Base-by-base conservation (phyloP, 2,113 vertebrate species). In the Herpailurus yagouaroundi region DNA sequence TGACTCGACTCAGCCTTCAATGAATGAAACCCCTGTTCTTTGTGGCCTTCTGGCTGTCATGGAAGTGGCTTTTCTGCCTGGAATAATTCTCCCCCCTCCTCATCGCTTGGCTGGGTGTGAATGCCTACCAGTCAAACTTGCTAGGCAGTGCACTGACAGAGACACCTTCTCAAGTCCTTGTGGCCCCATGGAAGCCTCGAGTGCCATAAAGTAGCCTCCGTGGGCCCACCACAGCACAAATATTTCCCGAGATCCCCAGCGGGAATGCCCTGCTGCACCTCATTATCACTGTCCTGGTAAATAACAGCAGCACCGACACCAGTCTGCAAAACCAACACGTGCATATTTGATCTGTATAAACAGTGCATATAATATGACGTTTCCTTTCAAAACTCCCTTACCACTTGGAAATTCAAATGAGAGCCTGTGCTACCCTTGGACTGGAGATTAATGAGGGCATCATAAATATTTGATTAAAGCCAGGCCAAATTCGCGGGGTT, bases 391-490 rank as follows among this genome's bases (percentile, higher is more conserved):
- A 98, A 50, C 80, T 95, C 91, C 71, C 95, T 83, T 88, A 45
- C 94, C 66, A 23, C 96, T 12, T 95, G n/a, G 97, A 97, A 98
- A 97, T 97, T 98, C 97, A 98, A 98, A 97, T 96, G 97, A 98
- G 94, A 89, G 89, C 48, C 74, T 83, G 52, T 13, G 29, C 15
- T 94, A 94, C 86, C 97, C 98, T 96, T 93, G 95, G 96, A 98
- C 45, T 96, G 60, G 92, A 95, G 88, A 97, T 68, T 98, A 98
- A 98, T 91, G 82, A 98, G 77, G 27, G 52, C 0, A 0, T 96
- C 92, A 93, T 97, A 98, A 98, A 98, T 83, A 98, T 98, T 95
- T 98, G 64, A 98, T 98, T 98, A 98, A 98, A 98, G 36, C 81
- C 93, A 77, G 63, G 80, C 69, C 98, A 98, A 98, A 98, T 83